Evolutionary conservation across 2,113 vertebrate species (phyloP).

Genomic region (Zootoca vivipara): DNA sequence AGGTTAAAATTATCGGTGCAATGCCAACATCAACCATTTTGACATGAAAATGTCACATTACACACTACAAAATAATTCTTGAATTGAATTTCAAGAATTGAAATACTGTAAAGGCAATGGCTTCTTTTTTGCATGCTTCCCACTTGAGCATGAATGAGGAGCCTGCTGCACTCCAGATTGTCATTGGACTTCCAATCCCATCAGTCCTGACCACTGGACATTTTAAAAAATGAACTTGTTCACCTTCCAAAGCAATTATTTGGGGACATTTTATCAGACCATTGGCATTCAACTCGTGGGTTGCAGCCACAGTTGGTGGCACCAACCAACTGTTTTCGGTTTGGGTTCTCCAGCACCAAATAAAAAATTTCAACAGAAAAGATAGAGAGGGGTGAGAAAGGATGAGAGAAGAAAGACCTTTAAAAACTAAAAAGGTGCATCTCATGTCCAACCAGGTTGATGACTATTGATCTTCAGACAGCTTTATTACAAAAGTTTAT

Average conservation of each 20-base stretch:
- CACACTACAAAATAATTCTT: background rate
- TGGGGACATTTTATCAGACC: background rate
- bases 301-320: background rate
- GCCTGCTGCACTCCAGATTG: too few species aligned
- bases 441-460: background rate
- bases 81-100: background rate
- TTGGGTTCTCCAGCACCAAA: background rate
- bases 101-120: background rate
- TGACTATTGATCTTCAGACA: background rate
- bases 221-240: background rate
- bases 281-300: background rate
- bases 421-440: background rate
- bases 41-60: background rate
- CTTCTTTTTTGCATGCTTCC: background rate
- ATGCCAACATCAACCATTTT: background rate
- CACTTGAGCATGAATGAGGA: background rate
- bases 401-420: background rate
- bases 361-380: too few species aligned
- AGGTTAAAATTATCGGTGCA: background rate
- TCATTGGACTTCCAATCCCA: too few species aligned
- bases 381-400: too few species aligned
- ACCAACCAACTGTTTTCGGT: background rate
- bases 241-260: background rate
- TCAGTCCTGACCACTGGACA: too few species aligned
- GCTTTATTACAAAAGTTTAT: background rate